Conservation (phyloP, 2,113 vertebrate species). For the Pachycephala philippinensis region DNA sequence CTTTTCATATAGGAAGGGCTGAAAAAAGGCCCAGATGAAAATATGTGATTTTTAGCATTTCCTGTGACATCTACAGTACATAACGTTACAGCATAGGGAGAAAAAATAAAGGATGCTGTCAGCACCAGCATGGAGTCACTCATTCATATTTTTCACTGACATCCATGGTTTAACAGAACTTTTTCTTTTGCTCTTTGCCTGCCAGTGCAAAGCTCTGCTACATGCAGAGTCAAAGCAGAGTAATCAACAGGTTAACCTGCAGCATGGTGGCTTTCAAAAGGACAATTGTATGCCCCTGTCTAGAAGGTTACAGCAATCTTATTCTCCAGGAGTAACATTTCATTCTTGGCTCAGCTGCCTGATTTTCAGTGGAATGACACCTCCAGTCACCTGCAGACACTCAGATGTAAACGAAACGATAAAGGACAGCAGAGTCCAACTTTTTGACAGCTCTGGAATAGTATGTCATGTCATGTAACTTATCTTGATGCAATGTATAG, state of each 20-base stretch:
- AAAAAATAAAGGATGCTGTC: background rate
- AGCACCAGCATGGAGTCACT: background rate
- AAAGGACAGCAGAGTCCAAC: background rate
- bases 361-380: background rate
- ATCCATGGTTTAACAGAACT: background rate
- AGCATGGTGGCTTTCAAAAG: background rate
- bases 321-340: background rate
- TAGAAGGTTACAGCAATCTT: constrained; percentile 4
- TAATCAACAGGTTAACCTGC: constrained; percentile 8
- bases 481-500: background rate
- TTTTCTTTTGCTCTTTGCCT: background rate
- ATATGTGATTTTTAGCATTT: background rate
- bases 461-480: background rate
- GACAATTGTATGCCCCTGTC: background rate
- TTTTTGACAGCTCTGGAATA: constrained; percentile 1
- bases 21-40: background rate
- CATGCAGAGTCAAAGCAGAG: background rate
- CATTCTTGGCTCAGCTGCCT: background rate
- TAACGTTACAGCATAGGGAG: background rate
- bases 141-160: background rate
- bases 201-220: background rate
- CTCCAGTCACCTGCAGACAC: background rate
- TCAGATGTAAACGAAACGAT: background rate
- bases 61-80: background rate
- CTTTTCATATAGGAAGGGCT: background rate